Base-by-base conservation (phyloP, 2,113 vertebrate genomes). In the Myodes glareolus region DNA sequence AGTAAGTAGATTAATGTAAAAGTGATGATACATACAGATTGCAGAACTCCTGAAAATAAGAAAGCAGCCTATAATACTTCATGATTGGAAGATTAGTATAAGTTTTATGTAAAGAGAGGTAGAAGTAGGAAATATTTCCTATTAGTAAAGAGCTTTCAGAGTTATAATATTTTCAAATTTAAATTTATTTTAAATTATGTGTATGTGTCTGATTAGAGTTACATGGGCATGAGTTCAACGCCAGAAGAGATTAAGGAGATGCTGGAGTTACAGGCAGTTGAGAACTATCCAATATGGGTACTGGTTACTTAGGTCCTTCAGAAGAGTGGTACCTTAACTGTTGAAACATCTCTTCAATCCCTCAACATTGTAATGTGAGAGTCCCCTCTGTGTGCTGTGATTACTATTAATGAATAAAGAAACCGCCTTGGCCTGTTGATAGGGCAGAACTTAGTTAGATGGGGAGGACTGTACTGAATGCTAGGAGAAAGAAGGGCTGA, bases 1-100 rank as follows among this genome's bases (percentile, higher is more conserved):
- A 88, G 27, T 63, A 92, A 94, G 0, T 45, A 97, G 94, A 92
- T 76, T 31, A 31, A 50, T 31, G 19, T 84, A 75, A 95, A 76
- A 85, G 5, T 72, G 25, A 75, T 78, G 21, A 50, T 82, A 61
- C 31, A 88, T 3, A 88, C 55, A 29, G 21, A 50, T 94, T 78
- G 68, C 3, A 76, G 29, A 63, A 91, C 65, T 95, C 63, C 29
- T 77, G 27, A 29, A 52, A 8, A 39, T 61, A 87, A 17, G 27
- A 52, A 52, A 45, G 65, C 36, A 90, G 2, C 8, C 3, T 81
- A 61, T 19, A 77, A 31, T 85, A 73, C 5, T 89, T 90, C 8
- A 67, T 52, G 23, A 33, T 72, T 19, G 3, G 21, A 70, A 73
- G 0, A 73, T 72, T 70, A 84, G 31, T 17, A 21, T 65, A 70